A percentile compares a stretch with the other conserved stretches of the same genome.
Conservation (phyloP, 2,797 vertebrate species). For the Cossypha polioptera region DNA sequence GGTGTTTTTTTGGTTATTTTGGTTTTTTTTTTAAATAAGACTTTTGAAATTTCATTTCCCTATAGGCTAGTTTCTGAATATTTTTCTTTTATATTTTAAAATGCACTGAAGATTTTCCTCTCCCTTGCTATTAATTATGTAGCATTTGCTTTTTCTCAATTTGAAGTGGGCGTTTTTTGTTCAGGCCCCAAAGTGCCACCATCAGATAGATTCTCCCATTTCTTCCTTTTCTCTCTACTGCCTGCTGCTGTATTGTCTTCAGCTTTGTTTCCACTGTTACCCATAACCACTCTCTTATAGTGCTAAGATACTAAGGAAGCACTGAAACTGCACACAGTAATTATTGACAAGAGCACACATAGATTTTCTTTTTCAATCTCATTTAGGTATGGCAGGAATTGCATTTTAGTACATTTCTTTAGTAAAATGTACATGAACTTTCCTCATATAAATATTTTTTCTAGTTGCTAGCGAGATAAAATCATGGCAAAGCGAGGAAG, state of each 20-base stretch:
- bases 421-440: background rate
- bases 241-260: background rate
- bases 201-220: background rate
- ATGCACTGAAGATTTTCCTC: background rate
- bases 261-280: background rate
- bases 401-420: background rate
- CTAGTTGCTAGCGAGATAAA: background rate
- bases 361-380: background rate
- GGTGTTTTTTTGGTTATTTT: background rate
- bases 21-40: background rate
- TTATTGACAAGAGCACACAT: background rate
- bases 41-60: background rate
- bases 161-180: background rate
- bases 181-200: background rate
- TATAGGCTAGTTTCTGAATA: background rate
- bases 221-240: background rate
- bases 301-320: background rate
- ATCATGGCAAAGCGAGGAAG: background rate
- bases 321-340: background rate
- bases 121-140: background rate
- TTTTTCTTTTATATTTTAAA: background rate
- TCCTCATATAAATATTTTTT: background rate
- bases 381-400: background rate
- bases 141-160: background rate
- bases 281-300: background rate